Conservation (phyloP, 1,140 invertebrate genomes). For the Campoletis sonorensis region DNA sequence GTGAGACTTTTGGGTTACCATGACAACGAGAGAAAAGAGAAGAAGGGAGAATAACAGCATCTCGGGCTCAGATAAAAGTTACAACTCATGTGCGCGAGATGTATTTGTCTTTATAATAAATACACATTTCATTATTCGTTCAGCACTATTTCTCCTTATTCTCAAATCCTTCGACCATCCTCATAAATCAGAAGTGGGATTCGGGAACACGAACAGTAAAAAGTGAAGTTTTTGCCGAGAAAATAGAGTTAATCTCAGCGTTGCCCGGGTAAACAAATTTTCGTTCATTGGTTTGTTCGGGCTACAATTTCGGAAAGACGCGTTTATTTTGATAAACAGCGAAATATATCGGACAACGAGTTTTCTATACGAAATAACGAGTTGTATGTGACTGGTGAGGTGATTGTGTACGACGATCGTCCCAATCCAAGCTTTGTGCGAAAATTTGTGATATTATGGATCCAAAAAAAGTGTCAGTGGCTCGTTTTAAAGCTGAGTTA, state of each 20-base stretch:
- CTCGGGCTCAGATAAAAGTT: too few relatives aligned
- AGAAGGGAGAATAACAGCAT: too few relatives aligned
- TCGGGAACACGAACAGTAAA: not conserved
- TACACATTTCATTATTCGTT: too few relatives aligned
- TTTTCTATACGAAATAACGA: not conserved
- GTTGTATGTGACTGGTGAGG: not conserved
- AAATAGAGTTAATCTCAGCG: not conserved
- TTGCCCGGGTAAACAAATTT: not conserved
- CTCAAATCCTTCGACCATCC: too few relatives aligned
- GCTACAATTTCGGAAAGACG: not conserved
- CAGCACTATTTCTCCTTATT: too few relatives aligned
- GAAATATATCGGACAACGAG: too few relatives aligned
- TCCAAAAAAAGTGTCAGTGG: constrained; percentile 28
- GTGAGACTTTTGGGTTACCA: too few relatives aligned
- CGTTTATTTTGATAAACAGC: not conserved
- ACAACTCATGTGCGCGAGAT: too few relatives aligned
- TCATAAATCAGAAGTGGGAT: constrained; percentile 11
- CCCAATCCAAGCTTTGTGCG: not conserved
- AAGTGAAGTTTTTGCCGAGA: not conserved
- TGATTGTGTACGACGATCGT: not conserved
- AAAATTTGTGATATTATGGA: constrained; percentile 16
- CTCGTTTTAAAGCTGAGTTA: constrained; percentile 17
- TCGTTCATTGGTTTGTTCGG: not conserved
- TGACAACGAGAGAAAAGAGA: too few relatives aligned
- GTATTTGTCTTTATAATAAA: too few relatives aligned